These are phyloP conservation scores for Gymnorhina tibicen DNA, from an alignment of 2,113 vertebrate species.

Conservation along the genomic window DNA sequence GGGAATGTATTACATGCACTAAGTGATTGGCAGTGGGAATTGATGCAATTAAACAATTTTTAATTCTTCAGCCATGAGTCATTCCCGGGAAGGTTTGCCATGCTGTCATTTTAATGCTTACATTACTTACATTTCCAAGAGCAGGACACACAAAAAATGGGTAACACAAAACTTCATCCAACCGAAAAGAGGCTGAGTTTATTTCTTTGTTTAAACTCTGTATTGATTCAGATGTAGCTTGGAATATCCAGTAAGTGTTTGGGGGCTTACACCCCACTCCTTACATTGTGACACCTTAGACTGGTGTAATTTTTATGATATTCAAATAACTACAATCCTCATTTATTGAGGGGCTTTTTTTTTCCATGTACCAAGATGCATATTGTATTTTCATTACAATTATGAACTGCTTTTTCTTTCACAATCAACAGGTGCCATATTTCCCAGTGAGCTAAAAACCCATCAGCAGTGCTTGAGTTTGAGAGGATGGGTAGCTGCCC, in stretches of 20 bases:
- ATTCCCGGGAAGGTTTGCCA: fast-evolving
- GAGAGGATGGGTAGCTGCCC: not conserved
- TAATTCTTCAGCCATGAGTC: not conserved
- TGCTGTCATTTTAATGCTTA: not conserved
- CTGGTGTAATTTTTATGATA: not conserved
- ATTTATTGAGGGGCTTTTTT: not conserved
- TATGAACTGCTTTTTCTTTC: not conserved
- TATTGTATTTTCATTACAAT: not conserved
- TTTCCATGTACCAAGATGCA: not conserved
- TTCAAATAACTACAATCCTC: not conserved
- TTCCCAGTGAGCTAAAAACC: not conserved
- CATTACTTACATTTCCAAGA: not conserved
- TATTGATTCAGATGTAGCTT: not conserved
- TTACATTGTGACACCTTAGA: not conserved
- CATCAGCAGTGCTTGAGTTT: not conserved
- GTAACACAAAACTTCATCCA: not conserved
- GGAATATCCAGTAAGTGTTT: not conserved
- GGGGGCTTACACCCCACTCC: not conserved
- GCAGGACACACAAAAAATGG: not conserved
- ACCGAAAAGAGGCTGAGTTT: not conserved
- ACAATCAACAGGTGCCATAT: not conserved
- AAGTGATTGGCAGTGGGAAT: not conserved
- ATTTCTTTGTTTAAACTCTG: not conserved
- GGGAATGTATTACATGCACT: not conserved
- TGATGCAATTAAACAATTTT: not conserved